Percentiles rank a stretch among this genome's conserved stretches.
Conservation (phyloP, 2,888 invertebrate genomes). For the Diloba caeruleocephala region DNA sequence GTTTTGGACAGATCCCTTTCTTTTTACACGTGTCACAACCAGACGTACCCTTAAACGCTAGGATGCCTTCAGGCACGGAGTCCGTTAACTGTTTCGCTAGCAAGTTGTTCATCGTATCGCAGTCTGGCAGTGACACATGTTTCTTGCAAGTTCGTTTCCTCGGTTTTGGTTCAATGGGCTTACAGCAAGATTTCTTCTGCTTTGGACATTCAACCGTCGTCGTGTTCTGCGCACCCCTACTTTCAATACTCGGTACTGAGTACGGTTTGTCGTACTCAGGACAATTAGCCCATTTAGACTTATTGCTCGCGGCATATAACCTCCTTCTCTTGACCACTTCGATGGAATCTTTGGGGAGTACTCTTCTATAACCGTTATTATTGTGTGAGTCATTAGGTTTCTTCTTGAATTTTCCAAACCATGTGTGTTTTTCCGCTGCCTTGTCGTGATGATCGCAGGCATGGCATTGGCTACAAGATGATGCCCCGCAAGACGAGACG, state of each 20-base stretch:
- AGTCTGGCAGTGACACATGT: conserved; percentile 65
- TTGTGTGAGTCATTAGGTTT: conserved; percentile 37
- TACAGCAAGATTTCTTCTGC: conserved; percentile 44
- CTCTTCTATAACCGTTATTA: conserved; percentile 49
- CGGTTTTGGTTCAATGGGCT: conserved; percentile 7
- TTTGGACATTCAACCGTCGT: conserved; percentile 39
- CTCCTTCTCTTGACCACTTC: conserved; percentile 74
- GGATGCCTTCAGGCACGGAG: conserved; percentile 57
- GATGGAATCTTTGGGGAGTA: conserved; percentile 76
- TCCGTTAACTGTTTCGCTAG: conserved; percentile 37
- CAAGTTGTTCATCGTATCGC: conserved; percentile 51
- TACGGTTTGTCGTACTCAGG: neutral
- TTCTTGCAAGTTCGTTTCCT: conserved; percentile 55
- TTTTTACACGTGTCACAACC: conserved; percentile 55
- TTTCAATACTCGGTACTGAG: conserved; percentile 55
- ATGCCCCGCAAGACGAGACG: conserved; percentile 64
- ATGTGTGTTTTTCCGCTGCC: conserved; percentile 23
- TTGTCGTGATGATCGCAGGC: conserved; percentile 41
- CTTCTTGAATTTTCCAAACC: conserved; percentile 55
- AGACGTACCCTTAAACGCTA: conserved; percentile 55
- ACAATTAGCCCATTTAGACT: conserved; percentile 60
- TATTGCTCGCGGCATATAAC: conserved; percentile 67
- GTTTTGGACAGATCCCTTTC: conserved; percentile 47
- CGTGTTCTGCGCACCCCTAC: conserved; percentile 49
- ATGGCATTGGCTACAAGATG: conserved; percentile 45